Conservation (phyloP, 2,888 invertebrate species). For the Thecocarcelia acutangulata region DNA sequence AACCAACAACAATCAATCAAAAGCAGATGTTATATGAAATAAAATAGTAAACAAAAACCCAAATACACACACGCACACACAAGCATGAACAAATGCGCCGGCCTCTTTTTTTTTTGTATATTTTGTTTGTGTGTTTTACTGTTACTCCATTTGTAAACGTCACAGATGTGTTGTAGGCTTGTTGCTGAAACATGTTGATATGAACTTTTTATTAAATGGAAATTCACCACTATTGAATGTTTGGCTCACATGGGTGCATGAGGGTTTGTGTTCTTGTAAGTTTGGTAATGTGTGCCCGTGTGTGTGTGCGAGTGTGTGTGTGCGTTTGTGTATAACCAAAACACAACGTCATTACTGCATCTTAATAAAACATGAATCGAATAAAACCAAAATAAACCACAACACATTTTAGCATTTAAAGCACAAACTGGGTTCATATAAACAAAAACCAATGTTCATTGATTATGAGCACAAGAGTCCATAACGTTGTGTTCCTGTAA, state of each 20-base stretch:
- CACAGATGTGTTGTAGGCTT: conserved; percentile 20
- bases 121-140: too few relatives aligned
- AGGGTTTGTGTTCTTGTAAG: too few relatives aligned
- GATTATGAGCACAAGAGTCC: conserved; percentile 53
- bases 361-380: conserved; percentile 66
- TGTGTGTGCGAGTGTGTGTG: not conserved
- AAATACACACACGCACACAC: not conserved
- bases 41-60: conserved; percentile 22
- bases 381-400: conserved; percentile 67
- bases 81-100: not conserved
- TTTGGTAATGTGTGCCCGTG: not conserved
- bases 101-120: not conserved
- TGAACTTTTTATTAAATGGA: conserved; percentile 8
- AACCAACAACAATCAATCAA: conserved; percentile 62
- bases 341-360: conserved; percentile 56
- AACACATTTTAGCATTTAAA: conserved; percentile 67
- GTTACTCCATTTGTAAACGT: not conserved
- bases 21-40: conserved; percentile 59
- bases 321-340: not conserved
- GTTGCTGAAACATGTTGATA: conserved; percentile 35
- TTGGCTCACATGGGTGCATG: not conserved
- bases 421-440: conserved; percentile 61
- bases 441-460: conserved; percentile 61
- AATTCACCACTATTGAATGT: conserved; percentile 40
- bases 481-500: conserved; percentile 20